These are phyloP conservation scores for Autographa gamma DNA, from an alignment of 2,888 invertebrate species.

Conservation along the genomic window DNA sequence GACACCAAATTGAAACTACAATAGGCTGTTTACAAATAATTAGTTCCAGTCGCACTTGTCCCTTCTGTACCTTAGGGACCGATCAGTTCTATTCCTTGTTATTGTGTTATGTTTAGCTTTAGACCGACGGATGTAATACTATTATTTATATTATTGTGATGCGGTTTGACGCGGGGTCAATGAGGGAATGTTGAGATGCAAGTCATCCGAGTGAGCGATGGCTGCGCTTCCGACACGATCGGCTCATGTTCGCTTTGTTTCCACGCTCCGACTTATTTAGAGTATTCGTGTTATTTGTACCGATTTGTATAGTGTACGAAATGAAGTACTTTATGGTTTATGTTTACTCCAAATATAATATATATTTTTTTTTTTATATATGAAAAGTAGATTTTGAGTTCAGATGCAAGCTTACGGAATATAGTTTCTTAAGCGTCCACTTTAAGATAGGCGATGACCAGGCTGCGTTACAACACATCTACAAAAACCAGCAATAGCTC, in stretches of 20 bases:
- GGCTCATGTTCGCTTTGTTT: constrained; percentile 74
- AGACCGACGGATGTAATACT: constrained; percentile 79
- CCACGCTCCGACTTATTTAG: constrained; percentile 48
- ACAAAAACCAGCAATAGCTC: constrained; percentile 4
- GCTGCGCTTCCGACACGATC: constrained; percentile 85
- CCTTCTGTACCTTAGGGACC: constrained; percentile 71
- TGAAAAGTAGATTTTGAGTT: neutral
- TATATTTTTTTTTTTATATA: neutral
- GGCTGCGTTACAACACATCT: neutral
- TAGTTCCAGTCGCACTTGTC: constrained; percentile 65
- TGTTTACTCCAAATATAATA: neutral
- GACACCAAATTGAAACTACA: constrained; percentile 29
- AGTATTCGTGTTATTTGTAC: neutral
- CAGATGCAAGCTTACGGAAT: neutral
- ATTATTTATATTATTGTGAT: constrained; percentile 86
- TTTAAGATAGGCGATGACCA: neutral
- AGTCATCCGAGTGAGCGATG: constrained; percentile 84
- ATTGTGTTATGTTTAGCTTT: constrained; percentile 69
- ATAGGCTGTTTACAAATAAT: constrained; percentile 51
- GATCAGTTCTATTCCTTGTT: constrained; percentile 75
- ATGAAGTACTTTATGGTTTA: neutral
- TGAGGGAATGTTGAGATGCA: constrained; percentile 85
- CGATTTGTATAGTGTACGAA: neutral
- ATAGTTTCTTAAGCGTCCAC: neutral
- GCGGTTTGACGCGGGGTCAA: constrained; percentile 85